Evolutionary conservation across 2,888 invertebrate genomes (phyloP), one percentile per base, ranked within the genome.

Genomic region (Eugnorisma glareosa): DNA sequence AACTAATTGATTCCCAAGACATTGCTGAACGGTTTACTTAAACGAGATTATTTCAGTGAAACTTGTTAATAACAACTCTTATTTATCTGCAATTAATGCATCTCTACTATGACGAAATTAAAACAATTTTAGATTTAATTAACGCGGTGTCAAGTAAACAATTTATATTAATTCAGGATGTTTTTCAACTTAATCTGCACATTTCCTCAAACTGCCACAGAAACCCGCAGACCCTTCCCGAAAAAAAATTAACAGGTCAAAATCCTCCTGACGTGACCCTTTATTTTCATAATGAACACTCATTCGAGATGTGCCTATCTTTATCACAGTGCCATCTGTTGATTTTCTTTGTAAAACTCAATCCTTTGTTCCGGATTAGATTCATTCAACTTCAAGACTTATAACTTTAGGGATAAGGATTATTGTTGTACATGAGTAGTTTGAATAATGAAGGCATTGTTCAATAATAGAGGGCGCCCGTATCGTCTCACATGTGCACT

Each of bases 261-360:
- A 81, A 86, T 77, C 72, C 76, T 71, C 59, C 18, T 76, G 66
- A 77, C 80, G 83, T 90, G 92, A 91, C 90, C 93, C 92, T 93
- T 92, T 93, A 93, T 93, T 93, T 93, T 92, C 90, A 91, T 92
- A 92, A 93, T 93, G 92, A 93, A 93, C 91, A 91, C 90, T 91
- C 89, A 91, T 89, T 89, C 89, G 89, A 89, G 90, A 90, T 84
- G 90, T 90, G 84, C 89, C 89, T 81, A 89, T 91, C 90, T 92
- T 92, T 93, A 94, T 94, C 93, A 89, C 91, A 92, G 90, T 83
- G 94, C 92, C 95, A 95, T 94, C 95, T 95, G 94, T 95, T 95
- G 94, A 94, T 92, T 92, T 94, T 93, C 93, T 94, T 94, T 94
- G 93, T 94, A 88, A 89, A 93, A 92, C 91, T 90, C 84, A 66